Evolutionary conservation across 2,113 vertebrate genomes (phyloP), one percentile per base, ranked within the genome.

Genomic region (Cervus canadensis): DNA sequence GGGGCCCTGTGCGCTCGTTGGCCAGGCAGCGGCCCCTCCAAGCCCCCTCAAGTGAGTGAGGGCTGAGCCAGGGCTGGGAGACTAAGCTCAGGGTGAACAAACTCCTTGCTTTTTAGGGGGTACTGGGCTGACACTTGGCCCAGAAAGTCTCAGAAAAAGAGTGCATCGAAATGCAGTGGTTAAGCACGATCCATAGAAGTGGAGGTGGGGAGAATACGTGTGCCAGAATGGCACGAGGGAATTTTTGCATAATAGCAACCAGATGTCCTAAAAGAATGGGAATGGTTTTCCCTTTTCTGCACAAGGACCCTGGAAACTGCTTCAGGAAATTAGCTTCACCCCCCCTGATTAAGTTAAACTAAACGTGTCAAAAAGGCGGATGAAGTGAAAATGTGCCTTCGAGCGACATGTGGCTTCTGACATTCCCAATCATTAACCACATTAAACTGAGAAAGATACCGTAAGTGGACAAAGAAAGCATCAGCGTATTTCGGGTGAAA

Each of bases 301-400:
- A 43, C 76, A 59, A 93, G 86, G 96, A 95, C 62, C 54, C 93
- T 98, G 94, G 89, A 97, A 97, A 97, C 59, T 33, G 56, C 88
- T 96, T 91, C 79, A 91, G 96, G 91, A 97, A 97, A 87, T 94
- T 59, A 23, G 83, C 87, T 48, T 83, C 95, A 28, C 83, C 57
- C 78, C 40, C 33, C 79, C 59, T 82, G 93, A 93, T 94, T 85
- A 97, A 91, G 50, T 91, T 67, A 84, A 91, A 79, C 88, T 17
- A 71, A 78, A 95, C 0, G 67, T 94, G 97, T 96, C 93, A 81
- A 91, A 50, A 64, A 97, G 83, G 91, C 89, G 81, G 95, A 93
- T 30, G 82, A 52, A 86, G 95, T 57, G 96, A 93, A 89, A 91
- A 94, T 7, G 62, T 74, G 79, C 87, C 92, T 91, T 8, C 0